phyloP scores from a whole-genome alignment of 30 jellyfish, hydroid and myxozoan genomes.

The Cassiopea xamachana region DNA sequence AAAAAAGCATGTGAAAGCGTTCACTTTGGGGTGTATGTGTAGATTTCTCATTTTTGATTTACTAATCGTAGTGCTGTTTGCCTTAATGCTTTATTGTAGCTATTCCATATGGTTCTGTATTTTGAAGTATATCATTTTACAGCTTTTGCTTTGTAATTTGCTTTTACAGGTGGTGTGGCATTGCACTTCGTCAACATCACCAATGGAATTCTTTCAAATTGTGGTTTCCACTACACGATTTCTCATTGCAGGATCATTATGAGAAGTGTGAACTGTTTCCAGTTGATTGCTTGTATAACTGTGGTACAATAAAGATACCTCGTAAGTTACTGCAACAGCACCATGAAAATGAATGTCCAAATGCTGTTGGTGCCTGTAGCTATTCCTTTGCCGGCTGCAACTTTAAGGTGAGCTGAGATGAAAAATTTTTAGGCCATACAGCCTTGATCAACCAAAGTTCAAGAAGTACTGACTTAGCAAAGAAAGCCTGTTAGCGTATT shows the following conservation, averaged over 20 bases:
- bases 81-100: too few relatives aligned
- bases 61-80: not conserved
- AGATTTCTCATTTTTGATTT: not conserved
- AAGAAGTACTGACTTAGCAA: too few relatives aligned
- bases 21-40: too few relatives aligned
- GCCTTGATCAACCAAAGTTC: too few relatives aligned
- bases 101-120: too few relatives aligned
- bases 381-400: conserved; percentile 49
- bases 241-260: not conserved
- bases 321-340: conserved; percentile 47
- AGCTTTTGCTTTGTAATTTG: too few relatives aligned
- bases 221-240: not conserved
- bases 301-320: conserved; percentile 41
- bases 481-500: too few relatives aligned
- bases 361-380: conserved; percentile 40
- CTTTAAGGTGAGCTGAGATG: conserved; percentile 34
- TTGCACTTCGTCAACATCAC: too few relatives aligned
- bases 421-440: not conserved
- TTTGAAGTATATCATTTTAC: too few relatives aligned
- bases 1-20: not conserved
- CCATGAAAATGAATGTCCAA: conserved; percentile 38
- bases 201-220: too few relatives aligned
- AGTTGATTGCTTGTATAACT: not conserved
- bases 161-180: not conserved
- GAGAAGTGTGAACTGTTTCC: not conserved